Conservation (phyloP, 1,140 invertebrate species). For the Zaprionus nigranus region DNA sequence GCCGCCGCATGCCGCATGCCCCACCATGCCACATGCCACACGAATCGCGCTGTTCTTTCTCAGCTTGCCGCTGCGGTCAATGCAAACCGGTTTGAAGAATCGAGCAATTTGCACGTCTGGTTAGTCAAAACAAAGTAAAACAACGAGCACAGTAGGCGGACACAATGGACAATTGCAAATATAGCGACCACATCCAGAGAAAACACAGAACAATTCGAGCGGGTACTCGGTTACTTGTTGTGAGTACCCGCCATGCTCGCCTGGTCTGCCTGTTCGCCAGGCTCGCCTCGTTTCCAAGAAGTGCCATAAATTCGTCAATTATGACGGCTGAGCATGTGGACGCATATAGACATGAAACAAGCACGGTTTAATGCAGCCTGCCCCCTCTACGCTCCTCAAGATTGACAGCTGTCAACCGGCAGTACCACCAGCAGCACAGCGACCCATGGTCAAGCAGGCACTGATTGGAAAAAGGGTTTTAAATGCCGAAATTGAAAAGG, state of each 20-base stretch:
- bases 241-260: slow-evolving; percentile 7
- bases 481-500: background rate
- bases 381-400: slow-evolving; percentile 4
- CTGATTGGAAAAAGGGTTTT: background rate
- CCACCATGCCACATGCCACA: slow-evolving; percentile 38
- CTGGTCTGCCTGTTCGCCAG: background rate
- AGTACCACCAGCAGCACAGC: background rate
- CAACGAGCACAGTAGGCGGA: slow-evolving; percentile 51
- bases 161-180: slow-evolving; percentile 55
- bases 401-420: slow-evolving; percentile 71
- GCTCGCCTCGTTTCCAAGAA: slow-evolving; percentile 60
- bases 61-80: slow-evolving; percentile 62
- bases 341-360: slow-evolving; percentile 44
- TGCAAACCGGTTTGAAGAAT: slow-evolving; percentile 74
- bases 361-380: background rate
- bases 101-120: slow-evolving; percentile 80
- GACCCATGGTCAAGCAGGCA: slow-evolving; percentile 14
- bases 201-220: slow-evolving; percentile 54
- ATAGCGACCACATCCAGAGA: slow-evolving; percentile 40
- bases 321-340: slow-evolving; percentile 70
- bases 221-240: background rate
- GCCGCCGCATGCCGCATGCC: slow-evolving; percentile 23
- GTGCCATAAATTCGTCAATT: slow-evolving; percentile 81
- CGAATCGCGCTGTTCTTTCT: slow-evolving; percentile 25
- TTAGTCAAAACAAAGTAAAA: slow-evolving; percentile 73